Evolutionary conservation across 2,113 vertebrate species (phyloP), one percentile per base, ranked within the genome.

Genomic region (Balaenoptera acutorostrata): DNA sequence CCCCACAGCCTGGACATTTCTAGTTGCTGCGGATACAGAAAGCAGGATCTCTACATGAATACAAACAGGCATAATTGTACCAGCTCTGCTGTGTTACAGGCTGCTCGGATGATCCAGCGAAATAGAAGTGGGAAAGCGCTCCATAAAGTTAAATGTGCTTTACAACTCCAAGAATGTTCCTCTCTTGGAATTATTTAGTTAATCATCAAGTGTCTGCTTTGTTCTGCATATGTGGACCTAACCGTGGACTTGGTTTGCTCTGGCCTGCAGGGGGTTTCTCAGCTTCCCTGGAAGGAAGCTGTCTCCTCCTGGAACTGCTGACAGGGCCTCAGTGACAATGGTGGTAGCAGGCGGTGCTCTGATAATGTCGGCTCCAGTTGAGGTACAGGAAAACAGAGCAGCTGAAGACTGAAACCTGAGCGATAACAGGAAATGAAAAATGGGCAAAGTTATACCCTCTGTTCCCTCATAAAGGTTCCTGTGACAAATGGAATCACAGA

Each of bases 361-460:
- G 57, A 96, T 98, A 69, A 97, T 82, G 90, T 97, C 95, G 39
- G 57, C 90, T 96, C 71, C 87, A 75, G 95, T 88, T 61, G 29
- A 93, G 93, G 83, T 91, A 96, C 39, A 90, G 90, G 94, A 94
- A 98, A 97, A 96, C 92, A 87, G 98, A 98, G 92, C 95, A 94
- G 94, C 94, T 90, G 83, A 97, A 96, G 96, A 97, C 98, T 88
- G 92, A 98, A 98, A 97, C 98, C 96, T 81, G 96, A 98, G 96
- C 93, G 94, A 97, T 98, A 97, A 95, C 69, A 95, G 96, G 92
- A 95, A 95, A 97, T 98, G 97, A 98, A 98, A 98, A 97, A 98
- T 93, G 90, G 98, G 88, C 96, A 97, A 97, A 96, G 97, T 98
- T 97, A 97, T 97, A 98, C 98, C 96, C 98, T 98, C 90, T 94